These are phyloP conservation scores for Erannis defoliaria DNA, from an alignment of 2,888 invertebrate genomes.

Conservation along the genomic window DNA sequence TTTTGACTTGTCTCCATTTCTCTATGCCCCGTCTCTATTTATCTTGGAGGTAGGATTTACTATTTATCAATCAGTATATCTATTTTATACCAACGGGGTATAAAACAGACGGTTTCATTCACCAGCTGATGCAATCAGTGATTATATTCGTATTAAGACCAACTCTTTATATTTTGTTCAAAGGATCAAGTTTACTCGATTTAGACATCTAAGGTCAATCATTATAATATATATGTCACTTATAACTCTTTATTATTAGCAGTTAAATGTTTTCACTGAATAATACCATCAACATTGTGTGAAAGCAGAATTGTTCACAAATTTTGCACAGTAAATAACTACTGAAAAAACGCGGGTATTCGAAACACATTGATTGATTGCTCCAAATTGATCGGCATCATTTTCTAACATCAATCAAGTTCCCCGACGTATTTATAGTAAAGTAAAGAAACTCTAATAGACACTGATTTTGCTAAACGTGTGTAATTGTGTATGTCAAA, in stretches of 20 bases:
- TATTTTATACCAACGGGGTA: too few relatives aligned
- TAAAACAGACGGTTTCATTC: too few relatives aligned
- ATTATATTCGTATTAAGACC: too few relatives aligned
- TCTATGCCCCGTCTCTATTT: too few relatives aligned
- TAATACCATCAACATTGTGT: neutral
- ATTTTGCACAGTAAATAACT: conserved; percentile 17
- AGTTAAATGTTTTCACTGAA: neutral
- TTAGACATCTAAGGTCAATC: too few relatives aligned
- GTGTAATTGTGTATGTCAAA: neutral
- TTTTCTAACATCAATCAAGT: conserved; percentile 36
- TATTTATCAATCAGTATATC: too few relatives aligned
- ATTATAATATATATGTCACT: neutral
- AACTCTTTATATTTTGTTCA: too few relatives aligned
- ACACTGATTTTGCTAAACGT: conserved; percentile 16
- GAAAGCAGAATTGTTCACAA: conserved; percentile 2
- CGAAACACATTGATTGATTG: conserved; percentile 36
- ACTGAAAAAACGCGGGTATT: conserved; percentile 25
- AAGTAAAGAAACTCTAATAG: conserved; percentile 9
- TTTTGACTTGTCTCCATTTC: too few relatives aligned
- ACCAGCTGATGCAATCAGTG: too few relatives aligned
- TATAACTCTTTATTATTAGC: neutral
- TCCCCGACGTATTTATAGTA: conserved; percentile 21
- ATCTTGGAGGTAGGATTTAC: too few relatives aligned
- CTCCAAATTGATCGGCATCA: conserved; percentile 32
- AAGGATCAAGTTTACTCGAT: too few relatives aligned